Evolutionary conservation across 92 coral and sea anemone genomes (phyloP).

Genomic region (Actinostola sp.): DNA sequence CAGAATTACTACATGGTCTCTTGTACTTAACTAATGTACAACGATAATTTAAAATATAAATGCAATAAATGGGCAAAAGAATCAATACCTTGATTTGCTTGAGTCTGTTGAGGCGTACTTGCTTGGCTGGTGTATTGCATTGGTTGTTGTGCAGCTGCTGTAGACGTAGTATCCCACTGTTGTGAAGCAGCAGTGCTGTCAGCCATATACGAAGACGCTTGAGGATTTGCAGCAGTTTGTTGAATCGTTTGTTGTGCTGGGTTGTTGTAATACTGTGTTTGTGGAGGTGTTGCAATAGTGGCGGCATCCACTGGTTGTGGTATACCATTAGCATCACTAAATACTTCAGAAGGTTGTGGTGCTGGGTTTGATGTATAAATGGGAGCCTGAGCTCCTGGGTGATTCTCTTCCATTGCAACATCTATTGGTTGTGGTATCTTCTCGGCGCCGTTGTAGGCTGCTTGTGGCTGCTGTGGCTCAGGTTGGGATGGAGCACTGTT

Average conservation of each 20-base stretch:
- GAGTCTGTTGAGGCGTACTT: not conserved
- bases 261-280: not conserved
- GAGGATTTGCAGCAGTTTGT: slow-evolving; percentile 2
- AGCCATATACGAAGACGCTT: slow-evolving; percentile 3
- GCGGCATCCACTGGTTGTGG: slow-evolving; percentile 15
- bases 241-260: not conserved
- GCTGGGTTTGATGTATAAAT: not conserved
- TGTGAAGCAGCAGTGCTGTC: slow-evolving; percentile 1
- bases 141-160: slow-evolving; percentile 21
- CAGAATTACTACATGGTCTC: too few relatives aligned
- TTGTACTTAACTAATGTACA: too few relatives aligned
- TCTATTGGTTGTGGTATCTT: slow-evolving; percentile 9
- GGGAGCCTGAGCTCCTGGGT: not conserved
- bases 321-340: not conserved
- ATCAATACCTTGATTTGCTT: slow-evolving; percentile 8
- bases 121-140: slow-evolving; percentile 7
- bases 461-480: slow-evolving; percentile 8
- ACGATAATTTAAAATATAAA: not conserved
- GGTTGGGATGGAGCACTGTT: not conserved
- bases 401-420: slow-evolving; percentile 1
- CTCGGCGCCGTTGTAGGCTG: not conserved
- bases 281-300: not conserved
- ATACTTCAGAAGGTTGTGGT: not conserved
- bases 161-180: slow-evolving; percentile 21
- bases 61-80: too few relatives aligned